A percentile compares a stretch with the other conserved stretches of the same genome.
These are phyloP conservation scores for Leptopilina clavipes DNA, from an alignment of 1,140 invertebrate genomes.

Conservation along the genomic window DNA sequence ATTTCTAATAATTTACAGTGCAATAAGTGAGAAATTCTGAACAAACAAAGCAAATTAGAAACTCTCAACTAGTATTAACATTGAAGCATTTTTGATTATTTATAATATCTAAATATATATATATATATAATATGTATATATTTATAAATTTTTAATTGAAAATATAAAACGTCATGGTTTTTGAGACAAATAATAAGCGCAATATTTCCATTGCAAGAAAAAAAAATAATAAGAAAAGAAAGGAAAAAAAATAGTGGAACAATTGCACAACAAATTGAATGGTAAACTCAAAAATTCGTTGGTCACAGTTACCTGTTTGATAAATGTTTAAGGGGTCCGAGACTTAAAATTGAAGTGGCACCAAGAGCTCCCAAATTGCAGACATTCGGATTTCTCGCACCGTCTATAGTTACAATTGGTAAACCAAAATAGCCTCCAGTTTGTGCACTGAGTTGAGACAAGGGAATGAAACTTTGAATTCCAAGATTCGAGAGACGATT, in stretches of 20 bases:
- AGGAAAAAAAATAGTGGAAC: neutral
- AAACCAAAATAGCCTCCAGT: constrained; percentile 81
- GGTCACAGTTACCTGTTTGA: constrained; percentile 73
- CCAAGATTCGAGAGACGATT: constrained; percentile 80
- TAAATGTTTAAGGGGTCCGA: constrained; percentile 81
- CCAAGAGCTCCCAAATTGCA: constrained; percentile 79
- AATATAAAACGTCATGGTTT: constrained; percentile 35
- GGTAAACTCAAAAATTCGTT: constrained; percentile 21
- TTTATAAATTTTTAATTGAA: constrained; percentile 17
- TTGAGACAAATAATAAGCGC: neutral
- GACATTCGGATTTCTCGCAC: constrained; percentile 78
- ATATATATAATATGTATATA: neutral
- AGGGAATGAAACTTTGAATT: constrained; percentile 83
- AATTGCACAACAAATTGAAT: neutral
- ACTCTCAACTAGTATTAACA: neutral
- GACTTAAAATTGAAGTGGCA: constrained; percentile 80
- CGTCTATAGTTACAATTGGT: constrained; percentile 83
- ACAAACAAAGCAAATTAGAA: neutral
- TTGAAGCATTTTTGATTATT: neutral
- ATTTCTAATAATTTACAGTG: neutral
- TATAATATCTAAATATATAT: no score
- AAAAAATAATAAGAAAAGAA: neutral
- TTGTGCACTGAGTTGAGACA: constrained; percentile 79
- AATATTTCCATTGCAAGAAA: neutral
- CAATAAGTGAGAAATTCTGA: neutral